Conservation (phyloP, 2,888 invertebrate genomes). For the Argyresthia goedartella region DNA sequence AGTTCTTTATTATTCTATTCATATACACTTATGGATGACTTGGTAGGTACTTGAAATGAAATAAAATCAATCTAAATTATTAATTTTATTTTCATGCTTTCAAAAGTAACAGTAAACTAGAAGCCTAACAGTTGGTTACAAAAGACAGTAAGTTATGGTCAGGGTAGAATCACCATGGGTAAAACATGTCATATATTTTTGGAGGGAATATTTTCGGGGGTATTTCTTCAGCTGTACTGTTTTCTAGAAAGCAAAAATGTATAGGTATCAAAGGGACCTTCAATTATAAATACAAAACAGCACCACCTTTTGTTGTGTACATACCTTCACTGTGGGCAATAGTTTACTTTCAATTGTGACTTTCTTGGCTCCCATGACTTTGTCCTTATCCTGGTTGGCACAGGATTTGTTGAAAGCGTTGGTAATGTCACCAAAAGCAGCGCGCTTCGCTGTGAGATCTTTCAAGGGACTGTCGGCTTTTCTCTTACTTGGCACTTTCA, state of each 20-base stretch:
- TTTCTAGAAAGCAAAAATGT: no score
- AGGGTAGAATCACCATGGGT: constrained; percentile 3
- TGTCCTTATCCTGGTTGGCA: constrained; percentile 47
- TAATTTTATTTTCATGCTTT: no score
- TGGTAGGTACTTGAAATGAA: no score
- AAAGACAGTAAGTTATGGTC: not conserved
- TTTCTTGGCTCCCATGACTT: constrained; percentile 52
- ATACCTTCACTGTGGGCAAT: constrained; percentile 59
- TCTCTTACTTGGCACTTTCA: constrained; percentile 76
- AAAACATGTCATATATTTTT: constrained; percentile 17
- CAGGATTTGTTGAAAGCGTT: constrained; percentile 73
- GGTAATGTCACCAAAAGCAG: constrained; percentile 89
- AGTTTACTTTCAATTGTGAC: constrained; percentile 63
- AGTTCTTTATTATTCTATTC: no score
- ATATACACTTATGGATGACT: no score
- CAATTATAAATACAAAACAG: not conserved
- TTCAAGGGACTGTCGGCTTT: constrained; percentile 87
- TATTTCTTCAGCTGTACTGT: no score
- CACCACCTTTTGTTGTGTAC: not conserved
- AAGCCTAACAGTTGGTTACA: no score
- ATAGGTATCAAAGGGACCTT: no score
- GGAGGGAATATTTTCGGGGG: constrained; percentile 36
- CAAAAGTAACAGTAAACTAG: no score
- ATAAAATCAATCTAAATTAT: no score
- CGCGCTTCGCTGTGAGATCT: constrained; percentile 81